Evolutionary conservation across 2,113 vertebrate genomes (phyloP), one percentile per base, ranked within the genome.

Genomic region (Polypterus bichir): DNA sequence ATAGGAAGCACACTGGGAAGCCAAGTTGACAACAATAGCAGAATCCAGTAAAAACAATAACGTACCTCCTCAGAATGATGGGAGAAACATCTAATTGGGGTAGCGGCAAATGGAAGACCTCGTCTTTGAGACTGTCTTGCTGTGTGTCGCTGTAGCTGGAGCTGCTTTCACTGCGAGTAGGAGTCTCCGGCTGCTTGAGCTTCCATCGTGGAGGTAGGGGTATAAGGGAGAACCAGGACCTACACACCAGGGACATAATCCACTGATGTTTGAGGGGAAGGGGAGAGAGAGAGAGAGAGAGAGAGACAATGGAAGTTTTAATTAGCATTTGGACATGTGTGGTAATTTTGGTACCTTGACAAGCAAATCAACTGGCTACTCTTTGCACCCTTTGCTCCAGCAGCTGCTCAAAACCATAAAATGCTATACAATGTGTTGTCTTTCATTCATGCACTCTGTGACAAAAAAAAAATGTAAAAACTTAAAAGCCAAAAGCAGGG

Each of bases 151-250:
- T 74, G 4, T 71, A 77, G 62, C 84, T 77, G 7, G 81, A 75
- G 62, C 79, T 77, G 65, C 76, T 65, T 11, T 80, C 77, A 63
- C 66, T 83, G 49, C 63, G 77, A 64, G 75, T 81, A 59, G 89
- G 89, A 1, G 89, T 91, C 69, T 79, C 66, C 3, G 90, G 87
- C 0, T 70, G 72, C 1, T 83, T 75, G 46, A 81, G 71, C n/a
- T 11, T 65, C 27, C 4, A 57, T 3, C 71, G 59, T 63, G 76
- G 75, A 8, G 76, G 67, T 52, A 74, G 54, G 64, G 59, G 64
- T 5, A 4, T 9, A 54, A 91, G 63, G 27, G 70, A 69, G 0
- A 77, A 83, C 62, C 89, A 71, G 51, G 89, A 66, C 68, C 78
- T 81, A 66, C 78, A 83, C 1, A 86, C 67, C 10, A 74, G 69